These are phyloP conservation scores for Speoplatyrhinus poulsoni DNA, from an alignment of 2,113 vertebrate species.

Conservation along the genomic window DNA sequence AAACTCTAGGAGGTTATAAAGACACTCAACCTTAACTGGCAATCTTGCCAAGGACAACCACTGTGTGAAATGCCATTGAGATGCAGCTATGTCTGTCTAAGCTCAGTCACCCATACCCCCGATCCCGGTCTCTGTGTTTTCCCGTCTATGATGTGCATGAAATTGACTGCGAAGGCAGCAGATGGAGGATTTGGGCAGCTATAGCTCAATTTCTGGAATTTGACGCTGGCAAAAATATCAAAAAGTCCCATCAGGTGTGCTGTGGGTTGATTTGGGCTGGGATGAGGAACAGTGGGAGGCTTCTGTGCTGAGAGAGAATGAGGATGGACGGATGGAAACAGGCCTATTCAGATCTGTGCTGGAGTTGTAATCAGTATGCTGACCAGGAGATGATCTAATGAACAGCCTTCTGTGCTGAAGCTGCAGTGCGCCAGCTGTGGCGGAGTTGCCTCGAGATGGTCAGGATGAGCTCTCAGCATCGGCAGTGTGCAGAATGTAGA, in stretches of 20 bases:
- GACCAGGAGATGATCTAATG: conserved; percentile 48
- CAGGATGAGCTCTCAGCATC: conserved; percentile 31
- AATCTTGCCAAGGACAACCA: conserved; percentile 15
- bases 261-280: conserved; percentile 44
- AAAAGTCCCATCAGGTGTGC: conserved; percentile 39
- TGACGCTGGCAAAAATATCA: conserved; percentile 31
- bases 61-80: conserved; percentile 15
- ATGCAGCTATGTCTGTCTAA: conserved; percentile 10
- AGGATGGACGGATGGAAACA: conserved; percentile 30
- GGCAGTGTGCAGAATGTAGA: conserved; percentile 34
- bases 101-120: conserved; percentile 10
- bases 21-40: conserved; percentile 5
- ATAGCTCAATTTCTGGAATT: conserved; percentile 23
- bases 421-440: conserved; percentile 51
- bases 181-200: conserved; percentile 21
- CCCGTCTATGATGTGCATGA: conserved; percentile 18
- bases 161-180: conserved; percentile 19
- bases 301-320: conserved; percentile 33
- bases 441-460: conserved; percentile 42
- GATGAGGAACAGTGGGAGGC: conserved; percentile 59
- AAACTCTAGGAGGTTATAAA: conserved; percentile 20
- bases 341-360: conserved; percentile 52
- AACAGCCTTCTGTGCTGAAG: conserved; percentile 51
- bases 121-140: background rate
- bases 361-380: conserved; percentile 60